Base-by-base conservation (phyloP, 2,797 vertebrate species). In the Myotis findleyi region DNA sequence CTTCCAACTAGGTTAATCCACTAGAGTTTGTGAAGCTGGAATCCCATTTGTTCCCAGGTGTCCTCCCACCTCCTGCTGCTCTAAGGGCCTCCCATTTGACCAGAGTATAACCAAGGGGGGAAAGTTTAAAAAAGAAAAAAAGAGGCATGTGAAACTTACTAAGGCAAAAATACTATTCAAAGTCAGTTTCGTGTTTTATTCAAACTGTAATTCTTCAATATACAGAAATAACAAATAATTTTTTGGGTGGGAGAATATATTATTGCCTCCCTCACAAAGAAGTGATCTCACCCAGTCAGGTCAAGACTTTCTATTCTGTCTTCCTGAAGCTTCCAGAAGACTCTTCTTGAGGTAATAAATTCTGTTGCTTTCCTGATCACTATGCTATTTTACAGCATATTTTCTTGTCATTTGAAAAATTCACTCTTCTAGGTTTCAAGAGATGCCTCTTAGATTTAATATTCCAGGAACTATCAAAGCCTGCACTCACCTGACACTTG, bases 1-100 rank as follows among this genome's bases (percentile, higher is more conserved):
- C 20, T 36, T 2, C 71, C 18, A 4, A 17, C 0, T 0, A 0
- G 8, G 5, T 13, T 57, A 5, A 47, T 3, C 20, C 2, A 21
- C 21, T 16, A 69, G 23, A 27, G 44, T 11, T 36, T n/a, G 21
- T 3, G 33, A 68, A 36, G 7, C 69, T 27, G 36, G 10, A 20
- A 11, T 5, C 27, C 11, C 13, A 41, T 8, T 0, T 33, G 21
- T 14, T 79, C 27, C 23, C 27, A 55, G 17, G 11, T 9, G 13
- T 11, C 64, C 18, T 9, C 33, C 17, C 36, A 57, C 25, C 36
- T 47, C 36, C 62, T 57, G 47, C 21, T 12, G 16, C 30, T 77
- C 13, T 25, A 21, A 77, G 7, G 2, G 3, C 5, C 5, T 44
- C 30, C 2, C 20, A 14, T 14, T 49, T 57, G 33, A 71, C 57